Percentiles rank a stretch among this genome's conserved stretches.
phyloP scores from a whole-genome alignment of 2,113 vertebrate genomes.

The Bombycilla garrulus region DNA sequence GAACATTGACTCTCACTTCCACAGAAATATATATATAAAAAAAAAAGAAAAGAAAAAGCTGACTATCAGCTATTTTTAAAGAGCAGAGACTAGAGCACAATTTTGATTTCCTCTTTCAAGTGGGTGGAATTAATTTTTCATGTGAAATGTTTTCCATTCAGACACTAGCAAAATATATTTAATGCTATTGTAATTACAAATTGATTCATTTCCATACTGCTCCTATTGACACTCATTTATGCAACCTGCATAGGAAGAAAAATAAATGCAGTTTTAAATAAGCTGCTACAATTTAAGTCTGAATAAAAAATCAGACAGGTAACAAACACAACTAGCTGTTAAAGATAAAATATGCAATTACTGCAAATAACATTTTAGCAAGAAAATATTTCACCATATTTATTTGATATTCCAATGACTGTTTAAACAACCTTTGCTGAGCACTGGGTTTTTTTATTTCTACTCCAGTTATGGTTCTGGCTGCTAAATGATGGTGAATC shows the following conservation, averaged over 20 bases:
- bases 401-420: background rate
- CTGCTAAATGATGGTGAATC: background rate
- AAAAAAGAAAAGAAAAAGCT: background rate
- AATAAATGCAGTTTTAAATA: background rate
- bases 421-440: background rate
- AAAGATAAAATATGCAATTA: background rate
- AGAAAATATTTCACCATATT: background rate
- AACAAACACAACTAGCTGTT: background rate
- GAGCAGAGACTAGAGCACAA: background rate
- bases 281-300: background rate
- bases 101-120: slow-evolving; percentile 24
- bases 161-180: slow-evolving; percentile 10
- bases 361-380: background rate
- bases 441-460: background rate
- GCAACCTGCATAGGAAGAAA: background rate
- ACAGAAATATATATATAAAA: background rate
- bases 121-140: slow-evolving; percentile 43
- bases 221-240: slow-evolving; percentile 15
- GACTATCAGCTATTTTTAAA: slow-evolving; percentile 25
- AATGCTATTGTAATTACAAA: slow-evolving; percentile 33
- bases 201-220: slow-evolving; percentile 6
- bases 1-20: background rate
- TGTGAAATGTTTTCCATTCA: slow-evolving; percentile 30
- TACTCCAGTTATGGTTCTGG: background rate
- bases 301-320: background rate